Evolutionary conservation across 2,113 vertebrate species (phyloP), one percentile per base, ranked within the genome.

Genomic region (Nesospiza acunhae): DNA sequence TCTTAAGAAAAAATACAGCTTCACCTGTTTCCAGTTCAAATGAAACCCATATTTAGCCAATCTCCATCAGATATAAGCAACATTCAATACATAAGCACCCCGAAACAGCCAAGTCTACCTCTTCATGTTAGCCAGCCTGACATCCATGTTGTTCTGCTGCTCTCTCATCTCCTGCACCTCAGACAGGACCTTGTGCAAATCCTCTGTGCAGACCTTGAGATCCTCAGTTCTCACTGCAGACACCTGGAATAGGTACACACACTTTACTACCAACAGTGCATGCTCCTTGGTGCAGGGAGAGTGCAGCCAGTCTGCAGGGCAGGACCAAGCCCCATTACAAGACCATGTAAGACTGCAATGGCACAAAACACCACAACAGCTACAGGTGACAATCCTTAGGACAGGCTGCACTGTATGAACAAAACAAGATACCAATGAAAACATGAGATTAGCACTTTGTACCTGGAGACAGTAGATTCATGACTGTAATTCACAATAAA

Each of bases 121-220:
- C 91, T 97, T 98, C 96, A 98, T 96, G 93, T 93, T 97, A 53
- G 84, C 94, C 92, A 98, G 93, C 74, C 92, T 97, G 82, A 74
- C 39, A 59, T 98, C 96, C 97, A 98, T 96, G 70, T 92, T 97
- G 59, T 39, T 96, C 63, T 98, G 97, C 67, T 97, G 97, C 72
- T 97, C 95, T 55, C 86, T 97, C 91, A 98, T 96, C 35, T 97
- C 96, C 86, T 97, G 96, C 50, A 98, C 83, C 69, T 98, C 97
- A 26, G 96, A 92, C 23, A 97, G 92, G 20, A 97, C 95, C 91
- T 96, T 98, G 85, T 98, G 97, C 78, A 98, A 87, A 53, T 98
- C 96, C 35, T 97, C 93, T 0, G 90, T 70, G 41, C 93, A 96
- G 47, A 96, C 91, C 85, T 94, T 96, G 75, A 96, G 55, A 55